Evolutionary conservation across 2,113 vertebrate species (phyloP), one percentile per base, ranked within the genome.

Genomic region (Gobiocypris rarus): DNA sequence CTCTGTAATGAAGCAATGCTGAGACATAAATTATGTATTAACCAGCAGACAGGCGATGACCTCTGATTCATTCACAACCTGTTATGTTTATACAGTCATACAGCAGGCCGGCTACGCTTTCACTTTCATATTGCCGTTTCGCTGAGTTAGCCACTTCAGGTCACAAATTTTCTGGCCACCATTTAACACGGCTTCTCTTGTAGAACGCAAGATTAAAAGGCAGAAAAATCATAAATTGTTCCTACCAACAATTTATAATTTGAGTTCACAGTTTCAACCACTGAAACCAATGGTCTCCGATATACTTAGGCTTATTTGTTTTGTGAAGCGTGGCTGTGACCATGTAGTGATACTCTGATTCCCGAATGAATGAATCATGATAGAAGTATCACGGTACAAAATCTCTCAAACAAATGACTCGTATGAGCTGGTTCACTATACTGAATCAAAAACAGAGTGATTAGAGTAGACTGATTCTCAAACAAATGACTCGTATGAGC

Each of bases 1-100:
- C 48, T 78, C 13, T 52, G 52, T 73, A n/a, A 75, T 45, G 83
- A 79, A 48, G 73, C 69, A 34, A 70, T 61, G 63, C 59, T 65
- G 22, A 83, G 26, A 82, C 63, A 82, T 82, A 82, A 82, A 82
- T 56, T 45, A 83, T 52, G 69, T 61, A 73, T 58, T 26, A 59
- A 73, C 56, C 52, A 28, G 50, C 70, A 83, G 76, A 79, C 76
- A 79, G 76, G 58, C 56, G n/a, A 79, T 79, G 76, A 79, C 76
- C 76, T 79, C 38, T 63, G 76, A 79, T 79, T 79, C 76, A 79
- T 79, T 79, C 56, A 79, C 76, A 79, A 63, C 76, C 76, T 79
- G 76, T 79, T 79, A 61, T 78, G 76, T 79, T 61, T 79, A 61
- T 78, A 78, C 75, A 78, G 54, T 79, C 76, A 79, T 61, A 19